Evolutionary conservation across 2,888 invertebrate genomes (phyloP).

Genomic region (Drosophila subquinaria): DNA sequence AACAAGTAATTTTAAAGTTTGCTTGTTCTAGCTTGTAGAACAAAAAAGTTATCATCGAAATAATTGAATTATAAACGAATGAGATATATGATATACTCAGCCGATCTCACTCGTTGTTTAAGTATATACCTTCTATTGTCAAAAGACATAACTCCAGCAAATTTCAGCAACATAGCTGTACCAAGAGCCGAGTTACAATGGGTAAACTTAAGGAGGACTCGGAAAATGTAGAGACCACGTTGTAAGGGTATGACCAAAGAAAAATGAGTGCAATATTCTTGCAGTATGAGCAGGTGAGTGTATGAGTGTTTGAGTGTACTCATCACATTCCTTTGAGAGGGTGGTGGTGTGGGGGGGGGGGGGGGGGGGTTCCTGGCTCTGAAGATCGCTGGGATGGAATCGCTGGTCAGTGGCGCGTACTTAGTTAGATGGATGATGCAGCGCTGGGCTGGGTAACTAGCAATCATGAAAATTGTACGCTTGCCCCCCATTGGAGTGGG

Average conservation of each 20-base stretch:
- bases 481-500: slow-evolving; percentile 45
- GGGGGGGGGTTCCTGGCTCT: too few species aligned
- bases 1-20: too few species aligned
- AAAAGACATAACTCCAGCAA: not conserved
- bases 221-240: not conserved
- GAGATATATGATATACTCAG: not conserved
- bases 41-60: not conserved
- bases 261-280: slow-evolving; percentile 52
- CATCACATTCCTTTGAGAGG: slow-evolving; percentile 41
- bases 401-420: slow-evolving; percentile 75
- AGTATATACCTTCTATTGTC: not conserved
- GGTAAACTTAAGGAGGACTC: not conserved
- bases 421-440: slow-evolving; percentile 71
- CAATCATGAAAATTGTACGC: slow-evolving; percentile 77
- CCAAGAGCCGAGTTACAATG: not conserved
- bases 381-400: slow-evolving; percentile 5
- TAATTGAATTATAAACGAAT: not conserved
- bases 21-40: too few species aligned
- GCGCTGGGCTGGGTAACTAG: slow-evolving; percentile 58
- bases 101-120: not conserved
- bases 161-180: not conserved
- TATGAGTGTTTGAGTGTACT: slow-evolving; percentile 23
- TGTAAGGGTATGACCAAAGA: slow-evolving; percentile 6
- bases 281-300: slow-evolving; percentile 4
- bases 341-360: too few species aligned